Percentiles rank a stretch among this genome's conserved stretches.
phyloP scores from a whole-genome alignment of 2,797 vertebrate genomes.

The Peromyscus nudipes region DNA sequence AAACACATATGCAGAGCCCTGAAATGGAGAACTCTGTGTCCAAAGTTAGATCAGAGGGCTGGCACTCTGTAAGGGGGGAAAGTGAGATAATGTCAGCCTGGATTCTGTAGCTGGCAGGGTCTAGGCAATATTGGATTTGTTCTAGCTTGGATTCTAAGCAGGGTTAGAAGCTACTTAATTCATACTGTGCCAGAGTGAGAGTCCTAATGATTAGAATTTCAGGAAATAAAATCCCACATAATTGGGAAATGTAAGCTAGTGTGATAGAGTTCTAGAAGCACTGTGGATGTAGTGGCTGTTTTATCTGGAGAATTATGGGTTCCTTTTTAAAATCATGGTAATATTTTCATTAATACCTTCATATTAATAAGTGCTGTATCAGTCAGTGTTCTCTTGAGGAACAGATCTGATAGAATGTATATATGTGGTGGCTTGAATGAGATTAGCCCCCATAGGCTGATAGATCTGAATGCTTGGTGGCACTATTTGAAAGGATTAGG shows the following conservation, averaged over 20 bases:
- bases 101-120: not conserved
- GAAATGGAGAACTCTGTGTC: conserved; percentile 2
- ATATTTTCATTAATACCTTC: not conserved
- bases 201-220: conserved; percentile 25
- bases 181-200: not conserved
- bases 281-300: not conserved
- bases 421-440: not conserved
- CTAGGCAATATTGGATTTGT: conserved; percentile 21
- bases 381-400: not conserved
- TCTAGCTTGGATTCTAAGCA: not conserved
- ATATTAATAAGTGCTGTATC: not conserved
- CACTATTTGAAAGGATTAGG: not conserved
- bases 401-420: not conserved
- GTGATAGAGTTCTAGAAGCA: not conserved
- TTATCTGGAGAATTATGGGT: not conserved
- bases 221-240: conserved; percentile 31
- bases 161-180: not conserved
- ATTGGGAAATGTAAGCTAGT: conserved; percentile 43
- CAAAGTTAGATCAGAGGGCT: not conserved
- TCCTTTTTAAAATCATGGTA: not conserved
- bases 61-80: not conserved
- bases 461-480: not conserved
- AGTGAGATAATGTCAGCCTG: not conserved
- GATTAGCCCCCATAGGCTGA: not conserved
- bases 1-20: not conserved